Percentiles rank a stretch among this genome's conserved stretches.
Evolutionary conservation across 1,140 invertebrate species (phyloP).

Genomic region (Spodoptera frugiperda): DNA sequence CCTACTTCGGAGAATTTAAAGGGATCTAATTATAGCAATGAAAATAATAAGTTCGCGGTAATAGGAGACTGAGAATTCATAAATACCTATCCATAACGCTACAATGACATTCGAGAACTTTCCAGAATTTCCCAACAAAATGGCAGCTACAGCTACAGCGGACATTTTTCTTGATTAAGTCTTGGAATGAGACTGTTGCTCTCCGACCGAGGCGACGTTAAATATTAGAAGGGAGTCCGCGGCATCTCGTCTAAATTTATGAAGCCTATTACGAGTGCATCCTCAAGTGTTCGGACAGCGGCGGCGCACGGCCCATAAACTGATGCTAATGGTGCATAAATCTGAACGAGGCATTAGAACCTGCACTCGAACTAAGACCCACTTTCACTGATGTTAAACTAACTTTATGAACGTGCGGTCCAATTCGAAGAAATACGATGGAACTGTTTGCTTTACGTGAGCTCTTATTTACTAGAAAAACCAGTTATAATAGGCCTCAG

Average conservation of each 20-base stretch:
- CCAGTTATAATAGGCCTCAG: too few relatives aligned
- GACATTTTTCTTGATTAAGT: too few relatives aligned
- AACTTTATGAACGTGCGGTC: not conserved
- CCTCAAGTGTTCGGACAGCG: not conserved
- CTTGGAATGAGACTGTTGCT: not conserved
- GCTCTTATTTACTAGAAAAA: too few relatives aligned
- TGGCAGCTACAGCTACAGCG: too few relatives aligned
- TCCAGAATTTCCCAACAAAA: too few relatives aligned
- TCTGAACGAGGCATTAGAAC: conserved; percentile 20
- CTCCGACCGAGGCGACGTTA: not conserved
- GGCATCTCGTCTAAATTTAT: not conserved
- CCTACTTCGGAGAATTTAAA: too few relatives aligned
- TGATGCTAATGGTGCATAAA: conserved; percentile 42
- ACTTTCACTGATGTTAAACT: conserved; percentile 18
- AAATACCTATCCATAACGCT: too few relatives aligned
- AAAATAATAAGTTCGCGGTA: too few relatives aligned
- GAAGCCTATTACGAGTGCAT: conserved; percentile 29
- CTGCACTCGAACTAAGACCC: conserved; percentile 30
- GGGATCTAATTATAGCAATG: too few relatives aligned
- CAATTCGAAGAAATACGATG: not conserved
- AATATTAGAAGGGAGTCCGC: not conserved
- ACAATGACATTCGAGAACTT: too few relatives aligned
- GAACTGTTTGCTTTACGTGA: too few relatives aligned
- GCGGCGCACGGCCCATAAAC: conserved; percentile 29
- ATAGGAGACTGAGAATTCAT: too few relatives aligned